A percentile compares a stretch with the other conserved stretches of the same genome.
phyloP scores from a whole-genome alignment of 1,140 invertebrate species.

The Micrasema longulum region DNA sequence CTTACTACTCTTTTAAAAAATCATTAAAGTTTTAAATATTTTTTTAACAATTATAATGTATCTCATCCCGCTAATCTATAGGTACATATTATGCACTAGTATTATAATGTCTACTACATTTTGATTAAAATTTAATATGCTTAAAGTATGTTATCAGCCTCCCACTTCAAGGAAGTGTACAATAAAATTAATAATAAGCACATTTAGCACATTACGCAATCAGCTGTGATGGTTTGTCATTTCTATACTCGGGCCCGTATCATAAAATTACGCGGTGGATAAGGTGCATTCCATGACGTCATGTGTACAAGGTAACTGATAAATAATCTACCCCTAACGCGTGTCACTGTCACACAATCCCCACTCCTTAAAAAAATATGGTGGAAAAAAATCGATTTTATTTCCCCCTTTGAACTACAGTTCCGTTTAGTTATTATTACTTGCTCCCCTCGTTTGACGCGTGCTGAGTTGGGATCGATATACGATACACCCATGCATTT shows the following conservation, averaged over 20 bases:
- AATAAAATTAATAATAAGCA: no score
- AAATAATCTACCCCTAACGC: slow-evolving; percentile 1
- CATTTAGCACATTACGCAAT: background rate
- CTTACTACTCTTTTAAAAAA: no score
- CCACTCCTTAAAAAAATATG: slow-evolving; percentile 7
- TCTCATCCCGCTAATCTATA: no score
- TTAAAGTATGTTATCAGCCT: no score
- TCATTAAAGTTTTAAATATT: no score
- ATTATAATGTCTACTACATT: no score
- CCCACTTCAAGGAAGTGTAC: background rate
- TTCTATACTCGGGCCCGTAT: background rate
- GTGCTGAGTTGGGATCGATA: slow-evolving; percentile 17
- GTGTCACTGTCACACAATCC: background rate
- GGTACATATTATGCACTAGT: no score
- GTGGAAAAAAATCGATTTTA: slow-evolving; percentile 24
- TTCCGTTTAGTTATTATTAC: background rate
- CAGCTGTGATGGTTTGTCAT: slow-evolving; percentile 9
- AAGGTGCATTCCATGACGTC: slow-evolving; percentile 36
- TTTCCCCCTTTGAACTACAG: background rate
- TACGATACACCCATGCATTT: background rate
- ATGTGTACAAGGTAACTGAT: slow-evolving; percentile 19
- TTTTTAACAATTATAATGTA: no score
- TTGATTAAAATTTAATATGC: no score
- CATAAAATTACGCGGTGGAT: background rate
- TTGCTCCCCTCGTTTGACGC: slow-evolving; percentile 12